A percentile compares a stretch with the other conserved stretches of the same genome.
These are phyloP conservation scores for Cygnus buccinator DNA, from an alignment of 2,113 vertebrate genomes.

Conservation along the genomic window DNA sequence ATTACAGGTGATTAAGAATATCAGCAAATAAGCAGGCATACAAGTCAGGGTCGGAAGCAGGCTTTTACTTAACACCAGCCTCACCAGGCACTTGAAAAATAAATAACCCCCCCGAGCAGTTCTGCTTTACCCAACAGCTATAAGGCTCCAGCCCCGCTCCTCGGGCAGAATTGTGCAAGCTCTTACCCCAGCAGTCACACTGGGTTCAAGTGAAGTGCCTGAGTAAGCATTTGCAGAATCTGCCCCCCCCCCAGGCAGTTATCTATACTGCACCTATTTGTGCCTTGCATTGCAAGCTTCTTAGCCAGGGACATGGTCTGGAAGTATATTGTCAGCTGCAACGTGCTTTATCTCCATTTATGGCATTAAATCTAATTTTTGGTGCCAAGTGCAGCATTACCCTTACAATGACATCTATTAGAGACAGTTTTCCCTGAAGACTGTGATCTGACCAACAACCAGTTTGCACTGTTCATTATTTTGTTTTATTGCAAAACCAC, in stretches of 20 bases:
- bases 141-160: not conserved
- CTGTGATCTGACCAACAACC: slow-evolving; percentile 4
- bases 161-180: slow-evolving; percentile 41
- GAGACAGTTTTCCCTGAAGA: slow-evolving; percentile 11
- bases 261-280: slow-evolving; percentile 53
- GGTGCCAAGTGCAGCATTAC: slow-evolving; percentile 37
- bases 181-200: slow-evolving; percentile 13
- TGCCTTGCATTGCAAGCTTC: slow-evolving; percentile 36
- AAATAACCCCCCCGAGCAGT: slow-evolving; percentile 28
- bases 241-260: slow-evolving; percentile 32
- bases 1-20: not conserved
- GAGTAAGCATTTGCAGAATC: slow-evolving; percentile 63
- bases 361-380: slow-evolving; percentile 45
- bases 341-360: slow-evolving; percentile 43
- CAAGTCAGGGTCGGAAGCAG: not conserved
- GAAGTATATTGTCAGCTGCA: slow-evolving; percentile 26
- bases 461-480: not conserved
- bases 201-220: slow-evolving; percentile 27
- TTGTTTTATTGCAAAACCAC: not conserved
- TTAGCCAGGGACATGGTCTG: slow-evolving; percentile 18
- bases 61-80: not conserved
- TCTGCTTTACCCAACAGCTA: slow-evolving; percentile 23
- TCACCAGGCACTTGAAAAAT: slow-evolving; percentile 29
- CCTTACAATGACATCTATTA: slow-evolving; percentile 28
- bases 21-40: slow-evolving; percentile 29